These are phyloP conservation scores for Nephrocerus scutellatus DNA, from an alignment of 2,888 invertebrate species.

Conservation along the genomic window DNA sequence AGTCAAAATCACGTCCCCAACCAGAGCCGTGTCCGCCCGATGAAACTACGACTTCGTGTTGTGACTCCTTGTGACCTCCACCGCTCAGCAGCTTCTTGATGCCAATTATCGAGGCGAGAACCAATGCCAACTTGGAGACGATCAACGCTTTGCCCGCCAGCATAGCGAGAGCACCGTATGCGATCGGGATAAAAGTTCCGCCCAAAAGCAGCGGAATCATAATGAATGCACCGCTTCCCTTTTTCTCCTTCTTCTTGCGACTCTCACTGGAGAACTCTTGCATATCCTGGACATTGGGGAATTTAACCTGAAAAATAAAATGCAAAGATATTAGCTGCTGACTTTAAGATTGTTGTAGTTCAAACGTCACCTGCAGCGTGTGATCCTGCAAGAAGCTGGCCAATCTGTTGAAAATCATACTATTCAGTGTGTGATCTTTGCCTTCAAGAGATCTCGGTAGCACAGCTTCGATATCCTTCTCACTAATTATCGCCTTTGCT, in stretches of 20 bases:
- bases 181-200: conserved; percentile 73
- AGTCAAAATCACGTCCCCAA: conserved; percentile 62
- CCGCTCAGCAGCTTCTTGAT: conserved; percentile 73
- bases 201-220: conserved; percentile 73
- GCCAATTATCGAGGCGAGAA: conserved; percentile 76
- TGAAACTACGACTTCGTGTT: conserved; percentile 65
- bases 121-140: conserved; percentile 74
- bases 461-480: conserved; percentile 62
- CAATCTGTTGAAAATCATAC: conserved; percentile 67
- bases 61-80: conserved; percentile 56
- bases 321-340: conserved; percentile 2
- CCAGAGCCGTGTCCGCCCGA: conserved; percentile 62
- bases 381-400: conserved; percentile 70
- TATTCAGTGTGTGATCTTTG: conserved; percentile 63
- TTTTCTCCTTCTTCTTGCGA: conserved; percentile 62
- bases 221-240: conserved; percentile 58
- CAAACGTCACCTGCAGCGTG: conserved; percentile 62
- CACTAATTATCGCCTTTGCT: conserved; percentile 36
- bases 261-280: conserved; percentile 56
- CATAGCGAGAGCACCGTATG: conserved; percentile 73
- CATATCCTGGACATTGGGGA: conserved; percentile 61
- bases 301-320: conserved; percentile 56
- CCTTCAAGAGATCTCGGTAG: conserved; percentile 69
- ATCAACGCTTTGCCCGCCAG: conserved; percentile 80
- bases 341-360: background rate